A percentile compares a stretch with the other conserved stretches of the same genome.
Conservation (phyloP, 2,797 vertebrate genomes). For the Anomalospiza imberbis region DNA sequence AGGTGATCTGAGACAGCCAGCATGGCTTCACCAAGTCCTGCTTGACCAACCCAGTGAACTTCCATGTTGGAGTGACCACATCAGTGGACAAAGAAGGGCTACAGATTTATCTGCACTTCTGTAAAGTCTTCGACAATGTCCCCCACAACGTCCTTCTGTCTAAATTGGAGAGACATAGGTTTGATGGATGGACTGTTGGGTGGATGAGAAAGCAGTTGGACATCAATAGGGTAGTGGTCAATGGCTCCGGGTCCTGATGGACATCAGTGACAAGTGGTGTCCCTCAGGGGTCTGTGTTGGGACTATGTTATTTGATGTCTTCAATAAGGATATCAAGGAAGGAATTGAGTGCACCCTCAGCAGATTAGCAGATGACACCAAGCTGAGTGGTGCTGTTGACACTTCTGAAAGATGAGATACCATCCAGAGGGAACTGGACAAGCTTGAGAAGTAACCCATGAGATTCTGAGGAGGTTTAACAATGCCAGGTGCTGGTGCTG, state of each 20-base stretch:
- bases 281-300: background rate
- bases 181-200: background rate
- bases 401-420: background rate
- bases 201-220: background rate
- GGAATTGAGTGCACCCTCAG: background rate
- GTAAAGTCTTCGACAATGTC: background rate
- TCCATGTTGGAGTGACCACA: background rate
- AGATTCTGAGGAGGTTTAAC: background rate
- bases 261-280: background rate
- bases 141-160: background rate
- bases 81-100: background rate
- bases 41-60: background rate
- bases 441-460: rapidly evolving
- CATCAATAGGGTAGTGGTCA: background rate
- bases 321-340: rapidly evolving
- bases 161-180: background rate
- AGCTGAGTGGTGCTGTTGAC: background rate
- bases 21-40: background rate
- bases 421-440: background rate
- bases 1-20: background rate
- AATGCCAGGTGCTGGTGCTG: too few relatives aligned
- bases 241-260: background rate
- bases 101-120: background rate
- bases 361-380: background rate
- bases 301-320: background rate